phyloP scores from a whole-genome alignment of 1,140 invertebrate species.

The Euura lappo region DNA sequence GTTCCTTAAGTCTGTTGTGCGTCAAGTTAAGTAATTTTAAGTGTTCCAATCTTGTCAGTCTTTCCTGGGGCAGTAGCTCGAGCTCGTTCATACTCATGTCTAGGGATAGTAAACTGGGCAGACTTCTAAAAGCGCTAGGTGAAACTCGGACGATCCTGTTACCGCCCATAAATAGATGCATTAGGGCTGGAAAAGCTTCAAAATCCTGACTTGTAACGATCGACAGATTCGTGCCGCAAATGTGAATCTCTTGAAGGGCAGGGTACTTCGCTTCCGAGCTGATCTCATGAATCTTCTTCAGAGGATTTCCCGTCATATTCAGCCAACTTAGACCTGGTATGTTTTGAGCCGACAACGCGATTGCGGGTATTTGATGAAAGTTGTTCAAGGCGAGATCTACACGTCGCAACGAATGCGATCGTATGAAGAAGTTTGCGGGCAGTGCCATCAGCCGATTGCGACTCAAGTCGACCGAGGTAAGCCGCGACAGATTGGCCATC shows the following conservation, averaged over 20 bases:
- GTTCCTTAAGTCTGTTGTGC: constrained; percentile 73
- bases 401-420: constrained; percentile 67
- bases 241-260: constrained; percentile 73
- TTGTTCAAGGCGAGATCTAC: constrained; percentile 77
- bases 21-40: constrained; percentile 75
- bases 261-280: constrained; percentile 64
- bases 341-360: constrained; percentile 71
- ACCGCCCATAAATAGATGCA: constrained; percentile 69
- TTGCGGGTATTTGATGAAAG: constrained; percentile 76
- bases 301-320: constrained; percentile 77
- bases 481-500: constrained; percentile 69
- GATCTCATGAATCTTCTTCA: constrained; percentile 68
- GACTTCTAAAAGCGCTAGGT: constrained; percentile 75
- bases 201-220: constrained; percentile 83
- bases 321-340: constrained; percentile 70
- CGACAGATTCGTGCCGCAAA: constrained; percentile 76
- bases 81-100: constrained; percentile 80
- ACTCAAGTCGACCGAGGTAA: constrained; percentile 71
- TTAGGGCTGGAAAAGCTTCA: constrained; percentile 74
- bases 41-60: constrained; percentile 72
- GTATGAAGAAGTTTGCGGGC: constrained; percentile 74
- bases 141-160: constrained; percentile 78
- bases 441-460: constrained; percentile 70
- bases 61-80: constrained; percentile 79
- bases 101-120: constrained; percentile 71